phyloP scores from a whole-genome alignment of 2,113 vertebrate genomes.

The Pseudorhombus dupliciocellatus region DNA sequence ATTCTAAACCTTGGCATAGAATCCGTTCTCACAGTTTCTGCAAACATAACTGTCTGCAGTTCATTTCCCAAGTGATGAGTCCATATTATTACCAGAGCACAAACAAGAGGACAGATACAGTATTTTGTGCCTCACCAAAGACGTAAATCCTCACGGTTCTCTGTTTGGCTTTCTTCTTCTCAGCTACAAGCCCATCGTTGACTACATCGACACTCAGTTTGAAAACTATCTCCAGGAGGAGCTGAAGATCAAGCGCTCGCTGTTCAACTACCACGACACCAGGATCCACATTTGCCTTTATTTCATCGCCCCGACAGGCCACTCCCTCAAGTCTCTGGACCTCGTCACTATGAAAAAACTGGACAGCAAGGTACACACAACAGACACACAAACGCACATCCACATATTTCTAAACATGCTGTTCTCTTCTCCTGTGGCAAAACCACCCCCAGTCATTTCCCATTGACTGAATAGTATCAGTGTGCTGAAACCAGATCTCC shows the following conservation, averaged over 20 bases:
- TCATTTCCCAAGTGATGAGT: slow-evolving; percentile 31
- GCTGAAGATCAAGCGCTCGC: slow-evolving; percentile 96
- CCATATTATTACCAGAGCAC: slow-evolving; percentile 16
- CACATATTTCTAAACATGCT: background rate
- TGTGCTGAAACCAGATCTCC: slow-evolving; percentile 42
- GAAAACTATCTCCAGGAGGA: slow-evolving; percentile 98
- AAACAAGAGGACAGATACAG: slow-evolving; percentile 24
- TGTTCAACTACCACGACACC: slow-evolving; percentile 97
- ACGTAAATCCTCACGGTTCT: slow-evolving; percentile 9
- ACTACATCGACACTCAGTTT: slow-evolving; percentile 99
- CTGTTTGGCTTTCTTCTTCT: slow-evolving; percentile 54
- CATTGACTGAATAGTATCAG: slow-evolving; percentile 35
- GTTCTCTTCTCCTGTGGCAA: slow-evolving; percentile 1
- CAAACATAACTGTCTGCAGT: slow-evolving; percentile 36
- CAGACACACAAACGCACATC: background rate
- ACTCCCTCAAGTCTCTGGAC: slow-evolving; percentile 96
- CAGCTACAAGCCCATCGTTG: slow-evolving; percentile 98
- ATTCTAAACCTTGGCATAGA: slow-evolving; percentile 55
- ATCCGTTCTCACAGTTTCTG: slow-evolving; percentile 38
- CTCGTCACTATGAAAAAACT: slow-evolving; percentile 98
- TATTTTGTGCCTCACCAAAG: slow-evolving; percentile 21
- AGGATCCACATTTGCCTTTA: slow-evolving; percentile 98
- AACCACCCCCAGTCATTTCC: background rate
- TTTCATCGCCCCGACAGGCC: slow-evolving; percentile 96
- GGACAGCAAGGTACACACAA: slow-evolving; percentile 91